Percentiles rank a stretch among this genome's conserved stretches.
These are phyloP conservation scores for Theonella swinhoei DNA, from an alignment of 37 sponge, comb jelly and placozoan species.

Conservation along the genomic window DNA sequence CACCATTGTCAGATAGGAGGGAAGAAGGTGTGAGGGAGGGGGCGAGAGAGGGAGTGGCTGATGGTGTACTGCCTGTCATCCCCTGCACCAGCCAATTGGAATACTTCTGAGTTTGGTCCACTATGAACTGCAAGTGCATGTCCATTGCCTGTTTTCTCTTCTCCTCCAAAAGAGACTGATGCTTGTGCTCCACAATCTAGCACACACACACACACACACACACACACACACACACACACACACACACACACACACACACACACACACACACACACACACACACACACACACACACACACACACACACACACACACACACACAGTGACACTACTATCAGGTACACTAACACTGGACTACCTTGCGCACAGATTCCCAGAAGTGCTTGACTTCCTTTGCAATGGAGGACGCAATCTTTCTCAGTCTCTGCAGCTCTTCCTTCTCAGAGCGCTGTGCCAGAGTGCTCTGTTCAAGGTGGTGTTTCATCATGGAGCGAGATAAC, in stretches of 20 bases:
- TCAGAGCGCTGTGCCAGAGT: conserved; percentile 48
- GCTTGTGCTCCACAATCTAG: conserved; percentile 83
- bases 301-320: not conserved
- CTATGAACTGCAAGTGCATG: conserved; percentile 88
- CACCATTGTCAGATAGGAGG: not conserved
- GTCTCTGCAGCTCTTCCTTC: conserved; percentile 74
- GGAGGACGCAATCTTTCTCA: conserved; percentile 86
- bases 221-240: not conserved
- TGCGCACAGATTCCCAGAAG: conserved; percentile 85
- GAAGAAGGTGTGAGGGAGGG: not conserved
- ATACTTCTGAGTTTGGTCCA: conserved; percentile 96
- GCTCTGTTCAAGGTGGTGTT: conserved; percentile 78
- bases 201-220: not conserved
- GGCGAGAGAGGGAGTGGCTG: not conserved
- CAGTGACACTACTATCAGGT: no score
- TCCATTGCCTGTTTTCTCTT: conserved; percentile 87
- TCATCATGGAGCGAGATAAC: conserved; percentile 70
- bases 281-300: not conserved
- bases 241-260: conserved; percentile 1
- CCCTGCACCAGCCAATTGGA: conserved; percentile 95
- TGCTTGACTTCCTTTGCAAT: conserved; percentile 94
- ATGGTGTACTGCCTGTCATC: not conserved
- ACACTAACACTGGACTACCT: no score
- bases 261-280: not conserved
- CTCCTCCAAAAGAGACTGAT: conserved; percentile 79